These are phyloP conservation scores for Chelidonichthys spinosus DNA, from an alignment of 2,797 vertebrate genomes.

Conservation along the genomic window DNA sequence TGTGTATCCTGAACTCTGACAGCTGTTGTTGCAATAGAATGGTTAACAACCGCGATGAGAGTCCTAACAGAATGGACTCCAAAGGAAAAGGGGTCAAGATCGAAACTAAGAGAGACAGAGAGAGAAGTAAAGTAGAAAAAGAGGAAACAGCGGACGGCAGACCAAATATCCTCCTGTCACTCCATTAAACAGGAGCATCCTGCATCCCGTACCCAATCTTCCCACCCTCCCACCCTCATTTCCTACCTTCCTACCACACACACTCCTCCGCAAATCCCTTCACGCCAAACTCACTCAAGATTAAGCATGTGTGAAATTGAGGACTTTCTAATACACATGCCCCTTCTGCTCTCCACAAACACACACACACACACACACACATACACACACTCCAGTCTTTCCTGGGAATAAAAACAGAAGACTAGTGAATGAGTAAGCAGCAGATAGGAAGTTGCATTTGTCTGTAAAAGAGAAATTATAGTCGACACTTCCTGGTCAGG, in stretches of 20 bases:
- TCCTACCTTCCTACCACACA: conserved; percentile 69
- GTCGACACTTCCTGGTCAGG: conserved; percentile 78
- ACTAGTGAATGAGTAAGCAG: conserved; percentile 49
- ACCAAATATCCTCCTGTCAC: conserved; percentile 88
- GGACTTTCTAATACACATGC: conserved; percentile 92
- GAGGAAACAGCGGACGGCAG: conserved; percentile 84
- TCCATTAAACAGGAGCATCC: conserved; percentile 95
- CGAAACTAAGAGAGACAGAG: conserved; percentile 48
- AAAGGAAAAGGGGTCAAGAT: conserved; percentile 44
- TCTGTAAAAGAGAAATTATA: conserved; percentile 75
- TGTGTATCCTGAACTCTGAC: neutral
- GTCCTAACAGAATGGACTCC: neutral
- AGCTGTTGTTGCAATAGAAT: neutral
- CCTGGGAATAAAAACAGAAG: conserved; percentile 27
- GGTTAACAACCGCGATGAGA: neutral
- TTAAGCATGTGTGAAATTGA: conserved; percentile 99
- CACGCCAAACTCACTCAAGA: conserved; percentile 95
- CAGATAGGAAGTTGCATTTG: conserved; percentile 71
- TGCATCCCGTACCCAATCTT: conserved; percentile 87
- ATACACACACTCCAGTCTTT: conserved; percentile 6
- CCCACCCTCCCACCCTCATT: conserved; percentile 80
- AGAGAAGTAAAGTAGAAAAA: conserved; percentile 14
- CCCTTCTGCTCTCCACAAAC: conserved; percentile 70
- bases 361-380: conserved; percentile 26
- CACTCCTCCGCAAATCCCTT: conserved; percentile 92